phyloP scores from a whole-genome alignment of 1,140 invertebrate genomes.

The Drosophila bocki region DNA sequence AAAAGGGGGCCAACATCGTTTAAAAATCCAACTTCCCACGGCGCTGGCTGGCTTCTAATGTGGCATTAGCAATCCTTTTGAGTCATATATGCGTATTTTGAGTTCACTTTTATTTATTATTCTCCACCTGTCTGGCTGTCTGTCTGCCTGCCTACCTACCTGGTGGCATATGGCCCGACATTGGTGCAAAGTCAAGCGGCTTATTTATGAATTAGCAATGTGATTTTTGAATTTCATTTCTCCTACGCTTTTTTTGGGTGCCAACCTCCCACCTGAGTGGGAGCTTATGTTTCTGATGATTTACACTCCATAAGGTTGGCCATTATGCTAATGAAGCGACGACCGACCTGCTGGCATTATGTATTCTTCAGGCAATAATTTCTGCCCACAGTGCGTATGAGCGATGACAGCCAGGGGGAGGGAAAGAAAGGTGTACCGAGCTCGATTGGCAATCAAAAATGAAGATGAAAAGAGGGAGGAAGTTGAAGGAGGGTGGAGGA shows the following conservation, averaged over 20 bases:
- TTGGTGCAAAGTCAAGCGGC: conserved; percentile 30
- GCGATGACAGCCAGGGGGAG: conserved; percentile 8
- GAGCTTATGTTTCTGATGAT: conserved; percentile 41
- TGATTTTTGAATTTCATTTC: conserved; percentile 23
- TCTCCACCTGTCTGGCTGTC: conserved; percentile 10
- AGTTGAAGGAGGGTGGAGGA: not conserved
- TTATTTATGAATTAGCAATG: conserved; percentile 55
- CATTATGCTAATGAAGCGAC: conserved; percentile 55
- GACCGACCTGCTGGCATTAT: conserved; percentile 13
- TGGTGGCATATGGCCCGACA: conserved; percentile 22
- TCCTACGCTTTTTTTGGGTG: not conserved
- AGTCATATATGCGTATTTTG: conserved; percentile 35
- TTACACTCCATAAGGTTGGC: conserved; percentile 49
- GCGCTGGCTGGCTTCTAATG: conserved; percentile 12
- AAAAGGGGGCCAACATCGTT: conserved; percentile 15
- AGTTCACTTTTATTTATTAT: conserved; percentile 23
- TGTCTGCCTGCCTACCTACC: not conserved
- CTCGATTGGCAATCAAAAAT: conserved; percentile 24
- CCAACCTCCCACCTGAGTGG: not conserved
- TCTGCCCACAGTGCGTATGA: conserved; percentile 39
- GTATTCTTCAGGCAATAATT: conserved; percentile 24
- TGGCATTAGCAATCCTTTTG: conserved; percentile 73
- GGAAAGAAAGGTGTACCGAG: not conserved
- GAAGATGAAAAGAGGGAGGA: not conserved
- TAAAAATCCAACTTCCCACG: conserved; percentile 49